Evolutionary conservation across 2,113 vertebrate species (phyloP).

Genomic region (Mustelus asterias): DNA sequence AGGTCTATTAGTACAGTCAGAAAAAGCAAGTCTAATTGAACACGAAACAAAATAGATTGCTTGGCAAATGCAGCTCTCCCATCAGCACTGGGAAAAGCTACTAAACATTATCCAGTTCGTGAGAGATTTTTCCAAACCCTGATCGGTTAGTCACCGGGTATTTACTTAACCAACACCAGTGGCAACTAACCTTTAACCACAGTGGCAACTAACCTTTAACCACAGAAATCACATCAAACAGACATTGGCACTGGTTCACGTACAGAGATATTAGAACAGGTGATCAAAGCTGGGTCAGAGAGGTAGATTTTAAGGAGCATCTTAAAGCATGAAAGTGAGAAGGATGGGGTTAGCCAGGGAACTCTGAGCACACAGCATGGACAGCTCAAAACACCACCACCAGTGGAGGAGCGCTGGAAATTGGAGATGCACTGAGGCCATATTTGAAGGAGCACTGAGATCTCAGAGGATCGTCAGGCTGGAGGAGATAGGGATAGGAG

Average conservation of each 20-base stretch:
- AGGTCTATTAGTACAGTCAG: background rate
- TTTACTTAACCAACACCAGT: background rate
- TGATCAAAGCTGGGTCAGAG: background rate
- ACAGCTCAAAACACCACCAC: background rate
- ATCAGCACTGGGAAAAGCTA: background rate
- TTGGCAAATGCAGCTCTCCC: background rate
- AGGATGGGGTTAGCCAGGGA: background rate
- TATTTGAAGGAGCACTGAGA: background rate
- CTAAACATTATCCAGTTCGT: background rate
- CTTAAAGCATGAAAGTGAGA: background rate
- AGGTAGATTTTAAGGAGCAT: background rate
- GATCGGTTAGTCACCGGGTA: background rate
- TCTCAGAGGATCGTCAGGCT: background rate
- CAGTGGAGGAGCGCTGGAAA: background rate
- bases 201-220: background rate
- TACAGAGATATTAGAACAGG: background rate
- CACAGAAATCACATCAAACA: background rate
- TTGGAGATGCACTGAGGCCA: background rate
- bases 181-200: background rate
- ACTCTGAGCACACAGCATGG: background rate
- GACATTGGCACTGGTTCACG: background rate
- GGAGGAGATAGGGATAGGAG: background rate
- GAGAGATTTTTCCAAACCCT: background rate
- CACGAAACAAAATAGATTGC: background rate
- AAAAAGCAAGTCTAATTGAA: background rate